Evolutionary conservation across 2,888 invertebrate species (phyloP).

Genomic region (Polietes domitor): DNA sequence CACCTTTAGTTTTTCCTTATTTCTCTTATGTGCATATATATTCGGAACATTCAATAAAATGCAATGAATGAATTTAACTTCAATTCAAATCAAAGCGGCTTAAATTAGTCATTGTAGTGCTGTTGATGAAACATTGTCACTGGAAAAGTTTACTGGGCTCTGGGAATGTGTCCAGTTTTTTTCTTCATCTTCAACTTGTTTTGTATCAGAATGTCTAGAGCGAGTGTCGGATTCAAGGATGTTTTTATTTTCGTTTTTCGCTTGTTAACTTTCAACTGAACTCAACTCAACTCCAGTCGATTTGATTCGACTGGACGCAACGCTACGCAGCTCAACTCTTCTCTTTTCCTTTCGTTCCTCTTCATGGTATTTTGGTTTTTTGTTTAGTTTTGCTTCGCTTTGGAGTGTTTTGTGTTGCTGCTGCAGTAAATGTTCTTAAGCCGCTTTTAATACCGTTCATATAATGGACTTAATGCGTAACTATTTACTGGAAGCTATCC

Average conservation of each 20-base stretch:
- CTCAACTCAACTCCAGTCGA: neutral
- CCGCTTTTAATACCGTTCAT: constrained; percentile 51
- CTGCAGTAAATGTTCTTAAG: constrained; percentile 40
- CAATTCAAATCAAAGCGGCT: too few species aligned
- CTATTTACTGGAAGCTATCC: constrained; percentile 49
- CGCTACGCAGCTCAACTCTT: neutral
- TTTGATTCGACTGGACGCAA: neutral
- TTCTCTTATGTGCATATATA: too few species aligned
- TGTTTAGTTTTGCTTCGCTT: neutral
- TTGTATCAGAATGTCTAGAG: neutral
- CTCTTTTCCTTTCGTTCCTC: constrained; percentile 3
- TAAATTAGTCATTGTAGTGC: too few species aligned
- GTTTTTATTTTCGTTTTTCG: neutral
- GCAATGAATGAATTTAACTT: too few species aligned
- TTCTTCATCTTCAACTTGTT: neutral
- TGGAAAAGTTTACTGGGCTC: neutral
- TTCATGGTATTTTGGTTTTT: neutral
- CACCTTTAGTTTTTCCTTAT: too few species aligned
- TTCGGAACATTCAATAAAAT: too few species aligned
- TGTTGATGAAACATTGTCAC: neutral
- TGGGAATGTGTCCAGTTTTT: neutral
- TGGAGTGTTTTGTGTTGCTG: constrained; percentile 4
- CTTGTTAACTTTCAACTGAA: neutral
- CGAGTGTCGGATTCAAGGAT: neutral
- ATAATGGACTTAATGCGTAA: constrained; percentile 57